Percentiles rank a stretch among this genome's conserved stretches.
Evolutionary conservation across 2,113 vertebrate species (phyloP).

Genomic region (Pseudois nayaur): DNA sequence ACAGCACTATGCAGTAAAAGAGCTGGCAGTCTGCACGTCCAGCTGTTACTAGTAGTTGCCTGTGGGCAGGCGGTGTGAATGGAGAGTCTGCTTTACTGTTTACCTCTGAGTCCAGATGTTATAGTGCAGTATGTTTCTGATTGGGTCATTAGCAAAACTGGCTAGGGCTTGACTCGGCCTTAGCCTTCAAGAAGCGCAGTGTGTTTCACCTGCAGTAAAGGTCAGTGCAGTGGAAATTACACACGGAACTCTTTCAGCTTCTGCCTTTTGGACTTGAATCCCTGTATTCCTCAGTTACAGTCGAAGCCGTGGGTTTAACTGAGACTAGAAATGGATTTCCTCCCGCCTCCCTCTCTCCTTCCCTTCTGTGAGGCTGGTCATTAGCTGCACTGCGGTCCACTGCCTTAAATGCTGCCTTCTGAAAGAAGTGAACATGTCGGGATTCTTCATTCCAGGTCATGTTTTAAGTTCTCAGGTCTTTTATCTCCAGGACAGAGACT

Average conservation of each 20-base stretch:
- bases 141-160: background rate
- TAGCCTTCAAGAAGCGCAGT: background rate
- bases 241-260: background rate
- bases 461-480: background rate
- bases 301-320: background rate
- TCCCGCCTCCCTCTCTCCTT: background rate
- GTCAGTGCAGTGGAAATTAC: too few relatives aligned
- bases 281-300: background rate
- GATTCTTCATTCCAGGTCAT: background rate
- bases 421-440: background rate
- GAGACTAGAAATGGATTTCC: background rate
- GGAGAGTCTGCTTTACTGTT: background rate
- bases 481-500: background rate
- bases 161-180: background rate
- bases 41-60: background rate
- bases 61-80: background rate
- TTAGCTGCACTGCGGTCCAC: background rate
- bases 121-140: background rate
- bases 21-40: background rate
- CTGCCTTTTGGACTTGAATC: background rate
- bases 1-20: too few relatives aligned
- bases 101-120: background rate
- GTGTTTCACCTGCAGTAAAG: background rate
- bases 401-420: background rate
- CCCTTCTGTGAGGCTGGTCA: background rate